phyloP scores from a whole-genome alignment of 2,888 invertebrate species.

The Trachelus iudaicus region DNA sequence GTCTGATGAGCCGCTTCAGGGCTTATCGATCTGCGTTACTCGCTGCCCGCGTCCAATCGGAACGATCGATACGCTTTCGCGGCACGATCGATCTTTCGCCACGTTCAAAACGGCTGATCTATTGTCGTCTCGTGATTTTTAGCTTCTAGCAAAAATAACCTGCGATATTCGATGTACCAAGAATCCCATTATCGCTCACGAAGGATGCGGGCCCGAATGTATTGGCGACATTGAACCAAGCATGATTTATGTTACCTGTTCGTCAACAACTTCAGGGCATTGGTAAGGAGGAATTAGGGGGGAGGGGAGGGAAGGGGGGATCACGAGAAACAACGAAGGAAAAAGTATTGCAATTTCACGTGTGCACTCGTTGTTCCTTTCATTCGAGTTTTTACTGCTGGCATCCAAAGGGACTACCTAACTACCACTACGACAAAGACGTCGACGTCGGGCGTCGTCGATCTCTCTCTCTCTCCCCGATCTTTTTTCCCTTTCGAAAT shows the following conservation, averaged over 20 bases:
- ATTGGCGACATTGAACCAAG: neutral
- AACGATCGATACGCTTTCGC: constrained; percentile 47
- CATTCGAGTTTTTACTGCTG: neutral
- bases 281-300: too few species aligned
- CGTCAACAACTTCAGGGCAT: neutral
- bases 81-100: constrained; percentile 10
- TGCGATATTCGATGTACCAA: neutral
- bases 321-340: neutral
- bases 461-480: constrained; percentile 18
- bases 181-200: neutral
- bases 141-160: constrained; percentile 10
- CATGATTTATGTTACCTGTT: neutral
- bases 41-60: constrained; percentile 20
- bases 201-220: neutral
- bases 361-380: constrained; percentile 3
- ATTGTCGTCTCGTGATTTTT: constrained; percentile 11
- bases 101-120: neutral
- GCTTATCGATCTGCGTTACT: constrained; percentile 20
- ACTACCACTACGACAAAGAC: neutral
- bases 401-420: neutral
- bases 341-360: constrained; percentile 4
- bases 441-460: constrained; percentile 13
- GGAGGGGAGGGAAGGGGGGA: too few species aligned
- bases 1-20: neutral
- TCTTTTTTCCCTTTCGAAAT: constrained; percentile 26